Base-by-base conservation (phyloP, 2,113 vertebrate genomes). In the Aspiorhynchus laticeps region DNA sequence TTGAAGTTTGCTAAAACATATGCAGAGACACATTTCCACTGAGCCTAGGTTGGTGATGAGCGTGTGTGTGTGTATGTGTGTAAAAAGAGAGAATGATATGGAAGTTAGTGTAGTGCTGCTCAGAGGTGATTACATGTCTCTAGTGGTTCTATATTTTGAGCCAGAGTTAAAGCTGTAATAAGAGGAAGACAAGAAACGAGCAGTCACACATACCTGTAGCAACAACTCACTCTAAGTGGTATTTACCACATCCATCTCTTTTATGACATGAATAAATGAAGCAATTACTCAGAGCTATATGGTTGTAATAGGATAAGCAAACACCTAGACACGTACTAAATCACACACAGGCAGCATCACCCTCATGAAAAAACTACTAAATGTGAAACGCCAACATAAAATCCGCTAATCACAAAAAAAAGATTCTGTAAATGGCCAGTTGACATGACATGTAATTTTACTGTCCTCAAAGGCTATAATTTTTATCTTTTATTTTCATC, bases 241-340 rank as follows among this genome's bases (percentile, higher is more conserved):
- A 65, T 81, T 63, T 65, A 81, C 24, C 14, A 65, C 59, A 81
- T 81, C 59, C 1, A 7, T 65, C 59, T 81, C 79, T 81, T 43
- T 81, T 46, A 81, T 28, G 15, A 43, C 79, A 65, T 21, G 79
- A 81, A 41, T 81, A 65, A 65, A 31, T 81, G 7, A 46, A 81
- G 59, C n/a, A 65, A 81, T 81, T 28, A 65, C 15, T 46, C 79
- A 17, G 7, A 81, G 59, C 59, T 65, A 43, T 65, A 65, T 43
- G 38, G 1, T 11, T 65, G 24, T 65, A 65, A 65, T 21, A 28
- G 36, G 5, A 63, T 17, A 81, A 11, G 19, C 48, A 79, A 56
- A 79, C 76, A 33, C 17, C 14, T 21, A 15, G 41, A 65, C 79
- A 28, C 38, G 2, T 61, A 24, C 19, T 79, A 33, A 33, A 12